Evolutionary conservation across 2,113 vertebrate genomes (phyloP), one percentile per base, ranked within the genome.

Genomic region (Menidia beryllina): DNA sequence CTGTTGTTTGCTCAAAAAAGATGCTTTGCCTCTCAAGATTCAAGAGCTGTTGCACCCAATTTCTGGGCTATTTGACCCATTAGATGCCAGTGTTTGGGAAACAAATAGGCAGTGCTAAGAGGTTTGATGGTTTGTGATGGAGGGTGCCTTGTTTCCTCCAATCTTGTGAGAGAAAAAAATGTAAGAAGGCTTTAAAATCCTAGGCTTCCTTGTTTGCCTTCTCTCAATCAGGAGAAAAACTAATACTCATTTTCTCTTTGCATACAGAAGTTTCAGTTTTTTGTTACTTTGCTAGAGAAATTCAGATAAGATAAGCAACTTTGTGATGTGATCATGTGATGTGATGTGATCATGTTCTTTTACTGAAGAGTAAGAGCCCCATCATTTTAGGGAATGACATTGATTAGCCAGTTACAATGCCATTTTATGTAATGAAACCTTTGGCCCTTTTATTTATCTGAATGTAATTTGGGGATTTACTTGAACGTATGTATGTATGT

Each of bases 31-130:
- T 76, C 69, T 83, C 54, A 51, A 86, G 81, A 54, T 68, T 60
- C 63, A 25, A 47, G 52, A 47, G 80, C 30, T 72, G 81, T 81
- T 61, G 45, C 60, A 69, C 65, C 55, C 79, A 80, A 84, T 86
- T 87, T 82, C 52, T 66, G 67, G 39, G 67, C 75, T 72, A 79
- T 89, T 87, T 84, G 67, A 84, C 74, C 82, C 76, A 89, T 89
- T 89, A 87, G 73, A 77, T 81, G 78, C 75, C 65, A 73, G 49
- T 64, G 56, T 85, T 78, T 72, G 57, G 75, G 68, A 80, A 85
- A 82, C 76, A 80, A 88, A 85, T 70, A 83, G 60, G n/a, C 63
- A 60, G 60, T 0, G 69, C 51, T 79, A 61, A 82, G 62, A 83
- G 86, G 45, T 54, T 82, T 79, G 75, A 78, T 72, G 81, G 75